These are phyloP conservation scores for Lethenteron reissneri DNA, from an alignment of 2,113 vertebrate genomes.

Conservation along the genomic window DNA sequence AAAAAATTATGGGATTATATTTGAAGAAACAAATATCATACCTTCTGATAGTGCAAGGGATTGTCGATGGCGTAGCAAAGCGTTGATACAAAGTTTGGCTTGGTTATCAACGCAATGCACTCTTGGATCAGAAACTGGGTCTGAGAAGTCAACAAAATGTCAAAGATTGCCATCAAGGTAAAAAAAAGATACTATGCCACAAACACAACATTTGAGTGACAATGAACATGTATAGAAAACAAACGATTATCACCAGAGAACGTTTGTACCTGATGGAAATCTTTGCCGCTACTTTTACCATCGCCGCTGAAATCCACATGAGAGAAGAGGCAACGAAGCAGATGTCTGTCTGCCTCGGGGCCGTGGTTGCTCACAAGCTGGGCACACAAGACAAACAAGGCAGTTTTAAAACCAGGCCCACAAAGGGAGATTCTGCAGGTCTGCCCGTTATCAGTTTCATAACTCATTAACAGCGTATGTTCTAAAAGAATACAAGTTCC, in stretches of 20 bases:
- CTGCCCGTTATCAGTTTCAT: no score
- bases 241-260: not conserved
- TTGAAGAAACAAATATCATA: slow-evolving; percentile 19
- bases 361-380: slow-evolving; percentile 99
- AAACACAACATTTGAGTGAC: not conserved
- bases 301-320: slow-evolving; percentile 99
- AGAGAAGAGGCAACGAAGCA: slow-evolving; percentile 99
- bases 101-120: slow-evolving; percentile 91
- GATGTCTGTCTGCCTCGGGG: slow-evolving; percentile 99
- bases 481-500: no score
- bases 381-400: slow-evolving; percentile 10
- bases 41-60: slow-evolving; percentile 99
- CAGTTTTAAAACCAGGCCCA: not conserved
- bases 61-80: slow-evolving; percentile 98
- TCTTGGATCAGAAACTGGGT: slow-evolving; percentile 99
- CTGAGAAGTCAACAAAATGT: slow-evolving; percentile 20
- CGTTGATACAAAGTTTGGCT: slow-evolving; percentile 98
- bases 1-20: not conserved
- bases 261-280: slow-evolving; percentile 86
- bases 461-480: no score
- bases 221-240: slow-evolving; percentile 1
- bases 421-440: no score
- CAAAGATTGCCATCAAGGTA: slow-evolving; percentile 8
- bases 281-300: slow-evolving; percentile 99
- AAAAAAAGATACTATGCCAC: slow-evolving; percentile 14